Conservation (phyloP, 2,113 vertebrate species). For the Grus americana region DNA sequence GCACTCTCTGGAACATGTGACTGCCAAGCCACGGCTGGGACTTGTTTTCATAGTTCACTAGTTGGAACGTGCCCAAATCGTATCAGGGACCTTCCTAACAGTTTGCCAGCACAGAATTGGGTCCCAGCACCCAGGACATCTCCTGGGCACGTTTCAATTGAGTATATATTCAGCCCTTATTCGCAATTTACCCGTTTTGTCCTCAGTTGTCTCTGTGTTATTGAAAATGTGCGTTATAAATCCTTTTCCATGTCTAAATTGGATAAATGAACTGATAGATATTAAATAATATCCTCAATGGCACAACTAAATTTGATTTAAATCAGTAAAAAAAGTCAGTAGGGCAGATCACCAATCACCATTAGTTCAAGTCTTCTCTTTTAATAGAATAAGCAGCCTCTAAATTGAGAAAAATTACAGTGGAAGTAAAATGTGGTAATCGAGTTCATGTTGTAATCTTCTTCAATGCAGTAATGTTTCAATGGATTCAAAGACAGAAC, state of each 20-base stretch:
- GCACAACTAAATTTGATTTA: slow-evolving; percentile 15
- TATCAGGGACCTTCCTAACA: neutral
- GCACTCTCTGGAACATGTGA: neutral
- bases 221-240: neutral
- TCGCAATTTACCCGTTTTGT: neutral
- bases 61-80: fast-evolving
- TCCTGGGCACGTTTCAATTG: neutral
- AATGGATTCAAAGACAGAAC: neutral
- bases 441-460: slow-evolving; percentile 12
- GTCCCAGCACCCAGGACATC: neutral
- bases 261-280: slow-evolving; percentile 32
- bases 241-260: neutral
- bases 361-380: slow-evolving; percentile 26
- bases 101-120: neutral
- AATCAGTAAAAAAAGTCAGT: neutral
- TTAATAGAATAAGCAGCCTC: slow-evolving; percentile 39
- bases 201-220: neutral
- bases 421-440: slow-evolving; percentile 32
- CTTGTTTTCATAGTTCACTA: neutral
- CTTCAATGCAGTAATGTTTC: slow-evolving; percentile 9
- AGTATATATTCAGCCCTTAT: neutral
- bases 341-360: slow-evolving; percentile 36
- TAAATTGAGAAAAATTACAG: slow-evolving; percentile 56
- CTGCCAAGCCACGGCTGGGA: neutral
- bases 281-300: neutral